Conservation (phyloP, 2,113 vertebrate species). For the Scomber scombrus region DNA sequence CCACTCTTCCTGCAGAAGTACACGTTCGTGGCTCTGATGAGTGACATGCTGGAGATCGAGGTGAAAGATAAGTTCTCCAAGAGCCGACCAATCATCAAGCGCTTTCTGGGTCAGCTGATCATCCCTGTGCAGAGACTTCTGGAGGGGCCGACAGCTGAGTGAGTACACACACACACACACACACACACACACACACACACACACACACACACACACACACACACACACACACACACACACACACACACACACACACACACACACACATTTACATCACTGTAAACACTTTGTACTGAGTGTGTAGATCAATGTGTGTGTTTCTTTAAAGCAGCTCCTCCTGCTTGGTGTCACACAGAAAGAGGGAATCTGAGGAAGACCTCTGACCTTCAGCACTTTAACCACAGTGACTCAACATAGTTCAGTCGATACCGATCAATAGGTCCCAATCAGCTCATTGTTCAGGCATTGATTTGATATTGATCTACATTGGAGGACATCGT, state of each 20-base stretch:
- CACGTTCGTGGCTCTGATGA: constrained; percentile 96
- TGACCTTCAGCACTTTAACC: constrained; percentile 49
- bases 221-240: not conserved
- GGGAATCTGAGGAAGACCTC: not conserved
- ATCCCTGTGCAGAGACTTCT: constrained; percentile 94
- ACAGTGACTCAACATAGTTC: constrained; percentile 10
- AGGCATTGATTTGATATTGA: constrained; percentile 47
- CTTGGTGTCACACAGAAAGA: not conserved
- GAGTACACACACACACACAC: constrained; percentile 57
- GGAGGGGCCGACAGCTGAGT: constrained; percentile 93
- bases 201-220: not conserved
- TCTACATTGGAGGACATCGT: not conserved
- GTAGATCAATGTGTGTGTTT: not conserved
- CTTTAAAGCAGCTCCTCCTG: not conserved
- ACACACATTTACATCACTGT: not conserved
- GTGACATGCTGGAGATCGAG: constrained; percentile 95
- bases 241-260: not conserved
- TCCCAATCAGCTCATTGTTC: constrained; percentile 45
- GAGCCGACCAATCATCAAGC: constrained; percentile 98
- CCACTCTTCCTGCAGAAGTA: constrained; percentile 88
- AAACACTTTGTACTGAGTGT: too few relatives aligned
- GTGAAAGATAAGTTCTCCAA: constrained; percentile 99
- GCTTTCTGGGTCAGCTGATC: constrained; percentile 96
- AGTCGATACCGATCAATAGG: constrained; percentile 26
- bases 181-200: not conserved